These are phyloP conservation scores for Aleiodes alternator DNA, from an alignment of 2,888 invertebrate species.

Conservation along the genomic window DNA sequence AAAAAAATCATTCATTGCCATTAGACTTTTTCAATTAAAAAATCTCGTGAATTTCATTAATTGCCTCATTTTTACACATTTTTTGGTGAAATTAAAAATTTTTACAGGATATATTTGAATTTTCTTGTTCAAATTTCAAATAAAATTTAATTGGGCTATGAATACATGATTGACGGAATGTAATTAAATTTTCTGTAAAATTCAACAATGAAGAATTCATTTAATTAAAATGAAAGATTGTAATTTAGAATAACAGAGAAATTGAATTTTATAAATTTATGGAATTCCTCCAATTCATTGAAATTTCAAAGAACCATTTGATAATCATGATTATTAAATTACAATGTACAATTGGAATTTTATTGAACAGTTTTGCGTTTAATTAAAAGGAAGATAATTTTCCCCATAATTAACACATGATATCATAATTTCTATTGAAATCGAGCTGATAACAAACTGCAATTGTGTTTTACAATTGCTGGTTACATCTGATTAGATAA, in stretches of 20 bases:
- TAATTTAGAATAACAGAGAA: background rate
- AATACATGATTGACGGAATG: no score
- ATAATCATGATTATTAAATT: constrained; percentile 14
- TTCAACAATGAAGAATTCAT: no score
- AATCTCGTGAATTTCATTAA: no score
- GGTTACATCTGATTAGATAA: constrained; percentile 14
- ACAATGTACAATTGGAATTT: constrained; percentile 10
- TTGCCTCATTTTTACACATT: background rate
- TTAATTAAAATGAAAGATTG: no score
- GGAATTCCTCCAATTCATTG: background rate
- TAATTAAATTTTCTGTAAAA: no score
- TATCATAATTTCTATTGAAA: constrained; percentile 8
- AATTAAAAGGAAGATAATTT: background rate
- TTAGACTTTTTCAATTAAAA: no score
- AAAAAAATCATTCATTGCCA: no score
- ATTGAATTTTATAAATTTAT: background rate
- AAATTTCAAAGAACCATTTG: background rate
- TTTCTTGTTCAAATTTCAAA: no score
- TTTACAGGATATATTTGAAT: no score
- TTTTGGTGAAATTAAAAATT: constrained; percentile 1
- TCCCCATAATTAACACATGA: background rate
- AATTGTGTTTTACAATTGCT: constrained; percentile 5
- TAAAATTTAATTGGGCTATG: no score
- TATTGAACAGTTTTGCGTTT: background rate
- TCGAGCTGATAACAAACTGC: constrained; percentile 2